Percentiles rank a stretch among this genome's conserved stretches.
Evolutionary conservation across 2,797 vertebrate species (phyloP).

Genomic region (Pseudochromis fuscus): DNA sequence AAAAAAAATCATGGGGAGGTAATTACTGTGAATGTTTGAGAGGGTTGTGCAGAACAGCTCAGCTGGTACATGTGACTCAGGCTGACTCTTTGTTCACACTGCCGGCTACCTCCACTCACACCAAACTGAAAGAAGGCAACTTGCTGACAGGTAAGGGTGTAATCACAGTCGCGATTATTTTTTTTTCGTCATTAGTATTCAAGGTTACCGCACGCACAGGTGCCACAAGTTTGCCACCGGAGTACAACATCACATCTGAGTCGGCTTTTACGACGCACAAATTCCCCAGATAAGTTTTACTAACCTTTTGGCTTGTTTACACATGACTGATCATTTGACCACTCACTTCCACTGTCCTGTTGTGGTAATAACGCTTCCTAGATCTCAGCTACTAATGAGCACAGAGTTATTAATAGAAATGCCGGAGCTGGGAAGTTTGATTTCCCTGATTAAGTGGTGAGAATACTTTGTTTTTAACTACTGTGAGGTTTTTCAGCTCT

Average conservation of each 20-base stretch:
- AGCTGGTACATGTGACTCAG: slow-evolving; percentile 27
- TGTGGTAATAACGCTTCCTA: not conserved
- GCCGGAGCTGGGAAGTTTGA: not conserved
- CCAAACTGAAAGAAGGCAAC: slow-evolving; percentile 12
- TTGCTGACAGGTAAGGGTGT: slow-evolving; percentile 38
- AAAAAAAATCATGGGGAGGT: slow-evolving; percentile 60
- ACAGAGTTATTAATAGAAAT: not conserved
- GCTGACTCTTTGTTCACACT: slow-evolving; percentile 20
- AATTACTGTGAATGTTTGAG: slow-evolving; percentile 71
- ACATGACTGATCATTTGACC: slow-evolving; percentile 13
- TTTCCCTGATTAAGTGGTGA: no score
- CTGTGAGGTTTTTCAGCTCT: no score
- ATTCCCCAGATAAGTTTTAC: not conserved
- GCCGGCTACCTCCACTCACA: slow-evolving; percentile 12
- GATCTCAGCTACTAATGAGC: not conserved
- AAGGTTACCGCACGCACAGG: slow-evolving; percentile 14
- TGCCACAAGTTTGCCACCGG: slow-evolving; percentile 13
- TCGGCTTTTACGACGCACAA: not conserved
- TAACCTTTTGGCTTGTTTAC: not conserved
- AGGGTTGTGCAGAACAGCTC: slow-evolving; percentile 33
- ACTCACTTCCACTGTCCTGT: not conserved
- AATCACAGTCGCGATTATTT: slow-evolving; percentile 39
- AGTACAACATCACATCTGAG: not conserved
- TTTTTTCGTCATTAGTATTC: slow-evolving; percentile 26
- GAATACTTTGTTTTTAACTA: no score